phyloP scores from a whole-genome alignment of 2,888 invertebrate genomes.

The Nudaria mundana region DNA sequence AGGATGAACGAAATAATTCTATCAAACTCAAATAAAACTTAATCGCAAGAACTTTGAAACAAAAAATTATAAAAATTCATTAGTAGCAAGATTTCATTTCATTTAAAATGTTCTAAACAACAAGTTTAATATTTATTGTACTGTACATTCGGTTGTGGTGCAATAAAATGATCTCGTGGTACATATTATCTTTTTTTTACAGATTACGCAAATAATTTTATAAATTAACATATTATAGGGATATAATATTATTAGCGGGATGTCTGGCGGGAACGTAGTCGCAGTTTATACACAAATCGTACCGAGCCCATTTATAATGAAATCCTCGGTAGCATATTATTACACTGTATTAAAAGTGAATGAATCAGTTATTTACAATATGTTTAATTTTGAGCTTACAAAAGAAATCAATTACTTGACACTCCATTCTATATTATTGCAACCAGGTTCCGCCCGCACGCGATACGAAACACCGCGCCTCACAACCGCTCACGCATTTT shows the following conservation, averaged over 20 bases:
- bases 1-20: conserved; percentile 46
- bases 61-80: conserved; percentile 56
- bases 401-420: no score
- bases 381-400: conserved; percentile 2
- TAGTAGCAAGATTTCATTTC: conserved; percentile 48
- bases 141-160: conserved; percentile 19
- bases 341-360: conserved; percentile 5
- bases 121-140: conserved; percentile 19
- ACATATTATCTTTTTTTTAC: conserved; percentile 37
- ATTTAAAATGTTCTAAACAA: conserved; percentile 33
- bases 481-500: conserved; percentile 47
- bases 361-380: conserved; percentile 11
- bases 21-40: conserved; percentile 56
- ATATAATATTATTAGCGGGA: conserved; percentile 48
- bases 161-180: conserved; percentile 34
- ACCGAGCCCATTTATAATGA: conserved; percentile 19
- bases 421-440: no score
- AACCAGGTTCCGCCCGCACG: conserved; percentile 33
- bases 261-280: conserved; percentile 45
- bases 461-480: conserved; percentile 31
- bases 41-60: conserved; percentile 50
- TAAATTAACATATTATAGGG: conserved; percentile 43
- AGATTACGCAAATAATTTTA: conserved; percentile 38
- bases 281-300: conserved; percentile 15
- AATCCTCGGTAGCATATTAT: not conserved